These are phyloP conservation scores for Equus przewalskii DNA, from an alignment of 2,113 vertebrate genomes.

Conservation along the genomic window DNA sequence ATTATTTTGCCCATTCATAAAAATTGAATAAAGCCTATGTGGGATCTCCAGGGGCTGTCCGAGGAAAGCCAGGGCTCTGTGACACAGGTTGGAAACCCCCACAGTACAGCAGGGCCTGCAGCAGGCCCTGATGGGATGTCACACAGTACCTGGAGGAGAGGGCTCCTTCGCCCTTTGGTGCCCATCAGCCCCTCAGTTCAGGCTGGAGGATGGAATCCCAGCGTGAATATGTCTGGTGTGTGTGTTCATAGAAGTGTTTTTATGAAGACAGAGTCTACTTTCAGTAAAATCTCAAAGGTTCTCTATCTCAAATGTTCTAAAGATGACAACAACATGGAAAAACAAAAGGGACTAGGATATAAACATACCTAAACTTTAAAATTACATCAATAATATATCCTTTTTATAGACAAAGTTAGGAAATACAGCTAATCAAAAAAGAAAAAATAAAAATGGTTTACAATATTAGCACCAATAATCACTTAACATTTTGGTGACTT, in stretches of 20 bases:
- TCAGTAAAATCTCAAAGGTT: background rate
- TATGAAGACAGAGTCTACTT: background rate
- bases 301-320: background rate
- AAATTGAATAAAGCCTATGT: background rate
- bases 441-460: background rate
- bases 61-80: background rate
- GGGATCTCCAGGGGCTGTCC: background rate
- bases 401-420: background rate
- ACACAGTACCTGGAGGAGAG: background rate
- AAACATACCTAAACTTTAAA: background rate
- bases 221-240: background rate
- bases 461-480: fast-evolving
- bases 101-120: background rate
- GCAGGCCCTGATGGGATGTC: fast-evolving
- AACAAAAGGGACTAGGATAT: background rate
- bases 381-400: background rate
- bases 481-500: background rate
- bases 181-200: background rate
- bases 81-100: background rate
- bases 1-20: background rate
- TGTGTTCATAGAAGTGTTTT: background rate
- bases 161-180: fast-evolving
- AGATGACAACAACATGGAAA: background rate
- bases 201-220: background rate
- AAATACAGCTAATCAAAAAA: background rate